Evolutionary conservation across 1,140 invertebrate genomes (phyloP).

Genomic region (Hylaeus volcanicus): DNA sequence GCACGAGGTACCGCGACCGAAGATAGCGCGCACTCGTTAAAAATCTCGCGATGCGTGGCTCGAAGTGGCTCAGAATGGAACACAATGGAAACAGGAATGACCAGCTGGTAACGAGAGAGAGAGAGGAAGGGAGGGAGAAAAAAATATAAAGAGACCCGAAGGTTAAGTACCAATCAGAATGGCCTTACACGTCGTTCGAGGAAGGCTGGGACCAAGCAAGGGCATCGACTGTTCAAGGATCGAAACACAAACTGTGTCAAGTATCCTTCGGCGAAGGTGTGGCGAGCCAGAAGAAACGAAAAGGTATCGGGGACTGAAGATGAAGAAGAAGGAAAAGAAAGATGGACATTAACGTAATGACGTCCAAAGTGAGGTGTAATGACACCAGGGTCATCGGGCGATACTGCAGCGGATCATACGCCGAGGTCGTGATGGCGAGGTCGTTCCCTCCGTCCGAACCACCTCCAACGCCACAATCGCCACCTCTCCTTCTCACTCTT

Average conservation of each 20-base stretch:
- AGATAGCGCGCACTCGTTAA: conserved; percentile 9
- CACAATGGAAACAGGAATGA: conserved; percentile 51
- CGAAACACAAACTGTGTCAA: conserved; percentile 62
- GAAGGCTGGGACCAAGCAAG: conserved; percentile 45
- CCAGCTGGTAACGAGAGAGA: conserved; percentile 25
- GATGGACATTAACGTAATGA: conserved; percentile 70
- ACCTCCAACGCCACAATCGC: conserved; percentile 19
- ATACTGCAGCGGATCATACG: conserved; percentile 64
- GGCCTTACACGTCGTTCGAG: conserved; percentile 32
- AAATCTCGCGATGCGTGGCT: conserved; percentile 1
- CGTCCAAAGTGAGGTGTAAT: conserved; percentile 66
- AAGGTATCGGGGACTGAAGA: conserved; percentile 29
- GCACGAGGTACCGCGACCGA: background rate
- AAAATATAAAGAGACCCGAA: conserved; percentile 30
- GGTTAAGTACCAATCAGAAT: conserved; percentile 56
- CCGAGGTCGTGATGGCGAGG: conserved; percentile 65
- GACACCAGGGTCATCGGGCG: conserved; percentile 69
- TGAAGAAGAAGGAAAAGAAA: conserved; percentile 50
- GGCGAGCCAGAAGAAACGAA: conserved; percentile 45
- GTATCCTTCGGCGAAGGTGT: conserved; percentile 44
- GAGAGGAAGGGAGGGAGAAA: background rate
- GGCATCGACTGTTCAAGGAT: conserved; percentile 53
- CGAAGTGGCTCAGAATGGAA: conserved; percentile 5
- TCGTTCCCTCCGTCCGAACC: conserved; percentile 58
- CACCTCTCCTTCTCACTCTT: conserved; percentile 9